Conservation (phyloP, 2,888 invertebrate genomes). For the Watsonalla binaria region DNA sequence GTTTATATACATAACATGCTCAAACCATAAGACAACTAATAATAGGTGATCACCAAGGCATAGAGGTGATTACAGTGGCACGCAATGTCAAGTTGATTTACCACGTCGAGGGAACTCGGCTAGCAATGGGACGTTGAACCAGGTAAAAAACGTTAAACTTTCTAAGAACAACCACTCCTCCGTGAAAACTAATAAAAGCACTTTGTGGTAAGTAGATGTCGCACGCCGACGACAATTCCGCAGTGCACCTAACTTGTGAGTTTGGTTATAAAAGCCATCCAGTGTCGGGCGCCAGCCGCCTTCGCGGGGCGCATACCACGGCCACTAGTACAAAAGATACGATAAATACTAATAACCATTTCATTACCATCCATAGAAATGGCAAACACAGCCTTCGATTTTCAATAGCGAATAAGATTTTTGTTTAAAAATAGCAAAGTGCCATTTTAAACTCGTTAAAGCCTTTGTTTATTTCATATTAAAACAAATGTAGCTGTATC, state of each 20-base stretch:
- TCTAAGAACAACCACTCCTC: neutral
- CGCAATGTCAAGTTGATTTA: neutral
- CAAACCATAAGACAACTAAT: neutral
- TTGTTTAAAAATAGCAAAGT: neutral
- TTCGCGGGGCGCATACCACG: neutral
- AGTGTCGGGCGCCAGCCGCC: neutral
- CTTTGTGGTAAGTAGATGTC: neutral
- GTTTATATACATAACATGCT: too few species aligned
- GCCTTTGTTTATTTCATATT: neutral
- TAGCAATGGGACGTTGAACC: neutral
- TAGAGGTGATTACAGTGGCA: neutral
- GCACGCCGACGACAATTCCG: neutral
- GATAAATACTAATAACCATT: slow-evolving; percentile 2
- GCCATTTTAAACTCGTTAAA: neutral
- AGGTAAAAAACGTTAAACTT: neutral
- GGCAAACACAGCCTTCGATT: neutral
- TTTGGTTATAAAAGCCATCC: slow-evolving; percentile 2
- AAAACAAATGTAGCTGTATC: neutral
- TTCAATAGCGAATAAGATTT: neutral
- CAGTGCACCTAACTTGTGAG: neutral
- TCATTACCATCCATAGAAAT: slow-evolving; percentile 5
- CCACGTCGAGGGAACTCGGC: neutral
- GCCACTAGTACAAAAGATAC: slow-evolving; percentile 1
- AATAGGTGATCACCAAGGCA: neutral
- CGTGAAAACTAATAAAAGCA: neutral